Percentiles rank a stretch among this genome's conserved stretches.
These are phyloP conservation scores for Montipora sp. DNA, from an alignment of 64 coral and sea anemone genomes.

Conservation along the genomic window DNA sequence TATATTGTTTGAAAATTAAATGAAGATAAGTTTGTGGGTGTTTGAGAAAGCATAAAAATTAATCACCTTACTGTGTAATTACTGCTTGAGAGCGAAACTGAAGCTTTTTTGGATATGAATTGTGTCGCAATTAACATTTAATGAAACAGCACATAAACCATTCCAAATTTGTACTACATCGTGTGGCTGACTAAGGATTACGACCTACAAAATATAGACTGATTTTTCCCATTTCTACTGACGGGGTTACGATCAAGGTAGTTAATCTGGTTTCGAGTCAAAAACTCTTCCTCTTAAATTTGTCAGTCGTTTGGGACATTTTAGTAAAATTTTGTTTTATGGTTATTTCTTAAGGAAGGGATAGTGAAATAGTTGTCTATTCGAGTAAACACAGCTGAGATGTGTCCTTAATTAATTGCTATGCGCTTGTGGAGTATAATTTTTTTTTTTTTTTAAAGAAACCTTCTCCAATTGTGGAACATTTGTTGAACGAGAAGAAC, in stretches of 20 bases:
- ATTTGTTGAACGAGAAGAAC: conserved; percentile 21
- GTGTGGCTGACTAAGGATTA: too few species aligned
- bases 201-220: background rate
- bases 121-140: conserved; percentile 36
- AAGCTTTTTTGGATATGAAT: conserved; percentile 43
- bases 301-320: conserved; percentile 20
- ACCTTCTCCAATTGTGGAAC: background rate
- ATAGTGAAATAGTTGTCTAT: conserved; percentile 94
- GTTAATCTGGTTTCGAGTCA: background rate
- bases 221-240: background rate
- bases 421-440: conserved; percentile 10
- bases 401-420: conserved; percentile 82
- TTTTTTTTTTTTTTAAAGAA: background rate
- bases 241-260: background rate
- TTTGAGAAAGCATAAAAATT: conserved; percentile 46
- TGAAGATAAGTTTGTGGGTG: background rate
- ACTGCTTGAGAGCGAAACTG: conserved; percentile 31
- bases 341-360: conserved; percentile 74
- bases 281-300: background rate
- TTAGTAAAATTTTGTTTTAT: conserved; percentile 78
- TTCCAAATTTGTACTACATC: background rate
- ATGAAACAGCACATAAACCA: conserved; percentile 21
- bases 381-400: conserved; percentile 90
- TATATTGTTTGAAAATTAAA: background rate
- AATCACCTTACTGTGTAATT: conserved; percentile 45